Base-by-base conservation (phyloP, 64 coral and sea anemone species). In the Stichodactyla mertensii region DNA sequence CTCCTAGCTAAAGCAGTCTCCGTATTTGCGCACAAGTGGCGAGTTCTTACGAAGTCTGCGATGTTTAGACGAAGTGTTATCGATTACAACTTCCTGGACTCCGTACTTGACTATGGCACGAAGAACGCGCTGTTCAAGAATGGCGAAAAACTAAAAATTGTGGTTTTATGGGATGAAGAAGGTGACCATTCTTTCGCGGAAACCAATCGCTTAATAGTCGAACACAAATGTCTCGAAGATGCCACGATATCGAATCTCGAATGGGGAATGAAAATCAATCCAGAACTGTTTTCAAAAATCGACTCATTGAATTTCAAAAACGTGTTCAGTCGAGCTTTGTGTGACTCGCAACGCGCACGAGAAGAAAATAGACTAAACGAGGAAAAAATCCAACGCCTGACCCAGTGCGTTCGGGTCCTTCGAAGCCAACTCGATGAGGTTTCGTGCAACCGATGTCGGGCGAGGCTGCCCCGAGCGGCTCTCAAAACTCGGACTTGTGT, bases 361-460 rank as follows among this genome's bases (percentile, higher is more conserved):
- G 93, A 95, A 71, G 87, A 87, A 82, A 88, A 88, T 24, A 87
- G 90, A 12, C 86, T 61, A 52, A 83, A 85, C 55, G 97, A 99
- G 77, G 97, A 99, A 51, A 99, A 95, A 62, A 82, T 89, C 16
- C 94, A 86, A 87, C 80, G 84, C 7, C 88, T 99, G 13, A 58
- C 85, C 16, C 91, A 99, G 51, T 99, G 97, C 78, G 91, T 99
- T 58, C 93, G 93, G 14, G 91, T 94, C 27, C 86, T 99, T 10
- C 94, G 92, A 51, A 99, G 82, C 18, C 97, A 99, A 61, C 90
- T 99, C 58, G 97, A 99, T 69, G 97, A 99, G 16, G 93, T 99
- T 18, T 87, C 89, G 58, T 99, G 97, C 54, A 89, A 78, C 83
- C 91, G 93, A 71, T 99, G 97, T 82, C 93, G 80, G 27, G 55